Evolutionary conservation across 2,888 invertebrate species (phyloP).

Genomic region (Chaetogeoica ovagalla): DNA sequence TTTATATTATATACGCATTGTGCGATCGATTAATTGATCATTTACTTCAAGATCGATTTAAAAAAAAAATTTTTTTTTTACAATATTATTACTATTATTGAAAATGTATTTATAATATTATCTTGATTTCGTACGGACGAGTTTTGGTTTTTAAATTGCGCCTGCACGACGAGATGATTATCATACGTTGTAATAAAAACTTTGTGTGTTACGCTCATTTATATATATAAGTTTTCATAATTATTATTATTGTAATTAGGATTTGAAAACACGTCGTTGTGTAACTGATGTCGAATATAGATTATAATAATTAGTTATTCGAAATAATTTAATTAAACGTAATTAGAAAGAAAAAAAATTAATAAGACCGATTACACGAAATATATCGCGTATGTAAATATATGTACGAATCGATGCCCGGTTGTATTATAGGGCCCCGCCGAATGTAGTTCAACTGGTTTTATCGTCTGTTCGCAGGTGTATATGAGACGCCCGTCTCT

Average conservation of each 20-base stretch:
- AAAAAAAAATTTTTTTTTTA: background rate
- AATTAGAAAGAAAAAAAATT: background rate
- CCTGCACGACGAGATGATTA: background rate
- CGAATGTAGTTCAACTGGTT: conserved; percentile 14
- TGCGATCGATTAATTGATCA: background rate
- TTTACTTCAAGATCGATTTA: background rate
- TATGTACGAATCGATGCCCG: background rate
- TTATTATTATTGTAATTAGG: background rate
- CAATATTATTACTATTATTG: background rate
- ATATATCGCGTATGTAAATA: background rate
- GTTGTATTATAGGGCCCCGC: background rate
- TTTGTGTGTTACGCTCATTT: too few species aligned
- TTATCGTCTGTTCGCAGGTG: background rate
- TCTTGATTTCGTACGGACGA: background rate
- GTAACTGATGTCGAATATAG: background rate
- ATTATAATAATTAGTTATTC: background rate
- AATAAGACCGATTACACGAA: conserved; percentile 6
- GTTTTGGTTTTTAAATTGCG: background rate
- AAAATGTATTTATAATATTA: background rate
- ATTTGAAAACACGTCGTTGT: background rate
- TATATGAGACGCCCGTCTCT: background rate
- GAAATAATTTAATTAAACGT: conserved; percentile 13
- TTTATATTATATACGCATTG: background rate
- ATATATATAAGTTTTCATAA: background rate
- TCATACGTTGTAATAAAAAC: too few species aligned